phyloP scores from a whole-genome alignment of 2,797 vertebrate species.

The Sebastiscus tertius region DNA sequence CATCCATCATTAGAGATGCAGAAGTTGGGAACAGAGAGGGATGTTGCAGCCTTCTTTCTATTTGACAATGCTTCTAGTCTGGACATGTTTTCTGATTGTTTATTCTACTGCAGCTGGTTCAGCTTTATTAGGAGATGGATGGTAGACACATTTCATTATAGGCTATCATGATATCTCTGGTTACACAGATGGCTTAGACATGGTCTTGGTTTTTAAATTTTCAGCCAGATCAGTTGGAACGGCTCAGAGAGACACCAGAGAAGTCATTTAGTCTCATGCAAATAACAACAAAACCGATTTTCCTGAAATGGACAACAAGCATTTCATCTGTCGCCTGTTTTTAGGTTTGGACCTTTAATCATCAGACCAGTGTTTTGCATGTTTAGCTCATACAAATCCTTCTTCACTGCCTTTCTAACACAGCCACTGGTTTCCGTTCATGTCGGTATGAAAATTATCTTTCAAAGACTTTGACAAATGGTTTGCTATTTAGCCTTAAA shows the following conservation, averaged over 20 bases:
- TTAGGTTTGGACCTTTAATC: background rate
- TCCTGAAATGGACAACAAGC: background rate
- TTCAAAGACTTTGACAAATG: slow-evolving; percentile 18
- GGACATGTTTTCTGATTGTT: background rate
- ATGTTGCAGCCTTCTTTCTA: background rate
- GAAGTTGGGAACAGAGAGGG: background rate
- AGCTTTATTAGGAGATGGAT: background rate
- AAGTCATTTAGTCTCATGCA: background rate
- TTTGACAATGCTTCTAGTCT: background rate
- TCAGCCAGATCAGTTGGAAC: background rate
- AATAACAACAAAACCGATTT: background rate
- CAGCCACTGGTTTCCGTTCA: background rate
- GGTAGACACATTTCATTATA: background rate
- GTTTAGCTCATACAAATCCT: background rate
- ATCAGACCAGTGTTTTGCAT: background rate
- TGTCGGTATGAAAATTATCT: slow-evolving; percentile 23
- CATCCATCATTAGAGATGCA: background rate
- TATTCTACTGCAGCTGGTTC: background rate
- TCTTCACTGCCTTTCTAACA: background rate
- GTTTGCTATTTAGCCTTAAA: background rate
- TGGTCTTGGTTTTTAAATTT: background rate
- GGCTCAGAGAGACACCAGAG: background rate
- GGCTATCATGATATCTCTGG: background rate
- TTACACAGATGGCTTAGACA: background rate
- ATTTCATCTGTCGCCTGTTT: background rate